Conservation (phyloP, 2,888 invertebrate species). For the Nomada fucata region DNA sequence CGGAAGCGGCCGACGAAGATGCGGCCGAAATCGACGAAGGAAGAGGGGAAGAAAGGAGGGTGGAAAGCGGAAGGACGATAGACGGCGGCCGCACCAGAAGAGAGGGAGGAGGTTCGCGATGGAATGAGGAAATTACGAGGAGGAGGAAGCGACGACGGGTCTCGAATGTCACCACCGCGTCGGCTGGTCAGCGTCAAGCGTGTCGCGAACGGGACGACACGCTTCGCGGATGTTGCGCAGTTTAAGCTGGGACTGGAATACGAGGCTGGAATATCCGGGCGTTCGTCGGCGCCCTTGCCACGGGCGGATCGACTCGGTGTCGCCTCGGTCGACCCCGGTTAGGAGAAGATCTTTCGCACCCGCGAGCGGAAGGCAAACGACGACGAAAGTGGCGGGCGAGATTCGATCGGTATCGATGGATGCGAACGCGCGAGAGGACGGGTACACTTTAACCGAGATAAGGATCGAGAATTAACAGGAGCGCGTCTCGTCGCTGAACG, state of each 20-base stretch:
- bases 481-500: not conserved
- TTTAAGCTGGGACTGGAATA: slow-evolving; percentile 58
- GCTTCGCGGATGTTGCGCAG: slow-evolving; percentile 72
- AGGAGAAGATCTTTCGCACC: slow-evolving; percentile 20
- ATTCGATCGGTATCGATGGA: too few species aligned
- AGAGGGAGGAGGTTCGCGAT: slow-evolving; percentile 34
- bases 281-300: slow-evolving; percentile 29
- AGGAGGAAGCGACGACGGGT: slow-evolving; percentile 68
- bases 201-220: slow-evolving; percentile 77
- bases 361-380: not conserved
- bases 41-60: not conserved
- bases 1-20: not conserved
- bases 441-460: not conserved
- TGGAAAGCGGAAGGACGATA: not conserved
- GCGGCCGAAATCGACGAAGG: not conserved
- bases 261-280: slow-evolving; percentile 39
- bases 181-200: slow-evolving; percentile 74
- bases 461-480: not conserved
- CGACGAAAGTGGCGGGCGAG: too few species aligned
- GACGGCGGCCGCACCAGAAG: not conserved
- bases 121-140: slow-evolving; percentile 75
- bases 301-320: slow-evolving; percentile 5
- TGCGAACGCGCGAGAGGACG: too few species aligned
- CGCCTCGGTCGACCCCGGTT: slow-evolving; percentile 34
- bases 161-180: slow-evolving; percentile 74